Evolutionary conservation across 2,113 vertebrate species (phyloP).

Genomic region (Nestor notabilis): DNA sequence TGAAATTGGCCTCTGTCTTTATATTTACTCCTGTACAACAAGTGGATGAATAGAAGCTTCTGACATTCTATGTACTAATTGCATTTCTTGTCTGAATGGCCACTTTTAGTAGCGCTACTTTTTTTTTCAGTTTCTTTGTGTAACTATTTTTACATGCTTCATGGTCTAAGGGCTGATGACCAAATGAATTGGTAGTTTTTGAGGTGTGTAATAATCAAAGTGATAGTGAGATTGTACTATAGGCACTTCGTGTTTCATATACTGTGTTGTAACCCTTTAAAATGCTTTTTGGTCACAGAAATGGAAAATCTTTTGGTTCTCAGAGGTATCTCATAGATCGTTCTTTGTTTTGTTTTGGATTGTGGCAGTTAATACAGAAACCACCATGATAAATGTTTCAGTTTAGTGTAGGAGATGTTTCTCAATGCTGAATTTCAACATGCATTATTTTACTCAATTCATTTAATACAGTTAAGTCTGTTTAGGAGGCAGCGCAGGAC

Average conservation of each 20-base stretch:
- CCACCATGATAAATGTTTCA: background rate
- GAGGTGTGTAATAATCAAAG: background rate
- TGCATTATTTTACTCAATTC: background rate
- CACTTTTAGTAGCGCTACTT: background rate
- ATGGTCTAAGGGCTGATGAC: background rate
- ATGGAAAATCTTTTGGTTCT: background rate
- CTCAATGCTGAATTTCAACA: constrained; percentile 1
- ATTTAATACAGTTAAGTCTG: background rate
- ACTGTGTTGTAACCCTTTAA: background rate
- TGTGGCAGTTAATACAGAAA: background rate
- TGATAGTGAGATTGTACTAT: background rate
- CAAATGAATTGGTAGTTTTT: background rate
- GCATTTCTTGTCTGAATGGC: background rate
- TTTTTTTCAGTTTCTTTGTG: background rate
- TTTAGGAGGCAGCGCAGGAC: background rate
- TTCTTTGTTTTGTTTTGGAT: background rate
- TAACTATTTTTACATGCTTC: background rate
- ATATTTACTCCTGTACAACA: background rate
- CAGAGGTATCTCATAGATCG: background rate
- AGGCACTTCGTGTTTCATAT: background rate
- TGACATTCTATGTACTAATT: background rate
- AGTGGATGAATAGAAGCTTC: background rate
- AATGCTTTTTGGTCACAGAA: background rate
- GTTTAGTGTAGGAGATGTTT: background rate
- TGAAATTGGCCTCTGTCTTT: background rate